These are phyloP conservation scores for Calcarius ornatus DNA, from an alignment of 2,113 vertebrate species.

Conservation along the genomic window DNA sequence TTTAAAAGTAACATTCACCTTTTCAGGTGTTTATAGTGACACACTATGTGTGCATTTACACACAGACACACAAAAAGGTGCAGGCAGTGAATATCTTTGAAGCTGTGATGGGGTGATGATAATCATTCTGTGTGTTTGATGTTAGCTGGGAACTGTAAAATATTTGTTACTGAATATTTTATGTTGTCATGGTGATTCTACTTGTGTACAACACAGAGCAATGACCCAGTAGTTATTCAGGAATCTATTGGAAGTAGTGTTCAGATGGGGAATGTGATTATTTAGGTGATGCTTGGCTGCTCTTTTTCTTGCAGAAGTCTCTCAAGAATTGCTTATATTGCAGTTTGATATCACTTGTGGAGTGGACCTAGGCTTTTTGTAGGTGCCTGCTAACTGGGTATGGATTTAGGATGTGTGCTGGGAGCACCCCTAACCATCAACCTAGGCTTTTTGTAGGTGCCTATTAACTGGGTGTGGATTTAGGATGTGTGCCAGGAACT, in stretches of 20 bases:
- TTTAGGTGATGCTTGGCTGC: neutral
- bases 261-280: neutral
- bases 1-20: neutral
- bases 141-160: conserved; percentile 5
- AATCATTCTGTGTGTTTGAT: conserved; percentile 70
- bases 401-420: neutral
- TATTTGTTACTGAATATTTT: conserved; percentile 17
- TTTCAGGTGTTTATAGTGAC: conserved; percentile 38
- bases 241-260: neutral
- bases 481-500: neutral
- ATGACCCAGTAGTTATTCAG: neutral
- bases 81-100: conserved; percentile 62
- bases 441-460: neutral
- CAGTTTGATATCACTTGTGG: neutral
- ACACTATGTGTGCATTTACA: neutral
- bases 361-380: neutral
- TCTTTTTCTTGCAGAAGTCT: neutral
- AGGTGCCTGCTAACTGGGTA: neutral
- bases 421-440: neutral
- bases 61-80: neutral
- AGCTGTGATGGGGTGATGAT: conserved; percentile 68
- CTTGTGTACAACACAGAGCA: neutral
- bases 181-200: neutral
- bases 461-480: neutral
- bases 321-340: neutral